Percentiles rank a stretch among this genome's conserved stretches.
Evolutionary conservation across 30 jellyfish, hydroid and myxozoan species (phyloP).

Genomic region (Aurelia aurita): DNA sequence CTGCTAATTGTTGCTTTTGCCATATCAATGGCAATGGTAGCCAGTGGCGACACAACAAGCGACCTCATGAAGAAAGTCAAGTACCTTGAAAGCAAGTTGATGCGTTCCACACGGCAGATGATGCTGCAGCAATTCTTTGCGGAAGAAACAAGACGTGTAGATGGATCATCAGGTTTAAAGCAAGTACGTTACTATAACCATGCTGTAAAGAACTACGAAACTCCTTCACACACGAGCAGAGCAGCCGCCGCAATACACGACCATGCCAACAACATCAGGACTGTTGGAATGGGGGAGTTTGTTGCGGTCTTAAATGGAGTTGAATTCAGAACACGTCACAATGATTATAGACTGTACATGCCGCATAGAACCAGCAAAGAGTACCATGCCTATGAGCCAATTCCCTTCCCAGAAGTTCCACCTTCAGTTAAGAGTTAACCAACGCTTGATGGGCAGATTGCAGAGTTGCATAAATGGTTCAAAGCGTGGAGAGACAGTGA

Average conservation of each 20-base stretch:
- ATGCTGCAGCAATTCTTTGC: slow-evolving; percentile 88
- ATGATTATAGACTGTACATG: slow-evolving; percentile 69
- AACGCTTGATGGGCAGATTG: slow-evolving; percentile 69
- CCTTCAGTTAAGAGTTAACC: slow-evolving; percentile 50
- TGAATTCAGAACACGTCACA: slow-evolving; percentile 88
- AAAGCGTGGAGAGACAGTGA: slow-evolving; percentile 84
- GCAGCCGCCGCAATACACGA: slow-evolving; percentile 75
- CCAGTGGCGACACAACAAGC: background rate
- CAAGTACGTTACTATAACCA: slow-evolving; percentile 25
- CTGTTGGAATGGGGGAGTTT: slow-evolving; percentile 89
- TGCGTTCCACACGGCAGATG: slow-evolving; percentile 65
- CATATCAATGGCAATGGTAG: background rate
- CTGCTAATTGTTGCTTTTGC: background rate
- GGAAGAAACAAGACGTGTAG: slow-evolving; percentile 76
- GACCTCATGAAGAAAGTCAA: slow-evolving; percentile 4
- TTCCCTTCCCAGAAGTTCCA: slow-evolving; percentile 89
- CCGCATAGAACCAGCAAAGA: slow-evolving; percentile 65
- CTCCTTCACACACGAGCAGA: slow-evolving; percentile 64
- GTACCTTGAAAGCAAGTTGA: slow-evolving; percentile 20
- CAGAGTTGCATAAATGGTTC: slow-evolving; percentile 82
- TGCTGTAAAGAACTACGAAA: slow-evolving; percentile 45
- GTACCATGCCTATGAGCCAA: slow-evolving; percentile 63
- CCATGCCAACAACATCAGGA: slow-evolving; percentile 63
- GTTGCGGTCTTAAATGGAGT: slow-evolving; percentile 78
- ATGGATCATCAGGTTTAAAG: slow-evolving; percentile 75